phyloP scores from a whole-genome alignment of 2,797 vertebrate species.

The Erithacus rubecula region DNA sequence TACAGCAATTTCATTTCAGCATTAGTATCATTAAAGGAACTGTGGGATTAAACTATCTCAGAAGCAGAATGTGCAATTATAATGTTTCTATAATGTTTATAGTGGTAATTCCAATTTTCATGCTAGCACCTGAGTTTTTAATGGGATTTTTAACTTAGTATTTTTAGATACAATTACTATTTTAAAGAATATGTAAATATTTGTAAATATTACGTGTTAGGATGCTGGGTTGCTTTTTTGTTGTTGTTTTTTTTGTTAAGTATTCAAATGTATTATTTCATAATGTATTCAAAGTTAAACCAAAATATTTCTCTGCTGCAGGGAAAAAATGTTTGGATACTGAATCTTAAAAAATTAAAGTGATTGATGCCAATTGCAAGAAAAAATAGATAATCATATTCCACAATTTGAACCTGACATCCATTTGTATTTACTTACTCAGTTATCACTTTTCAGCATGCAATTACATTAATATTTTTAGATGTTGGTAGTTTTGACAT shows the following conservation, averaged over 20 bases:
- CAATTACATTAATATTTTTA: constrained; percentile 13
- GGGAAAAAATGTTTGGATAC: neutral
- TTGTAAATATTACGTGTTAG: neutral
- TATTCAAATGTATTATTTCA: neutral
- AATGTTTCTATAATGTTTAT: neutral
- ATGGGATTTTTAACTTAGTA: neutral
- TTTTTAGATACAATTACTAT: neutral
- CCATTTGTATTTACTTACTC: neutral
- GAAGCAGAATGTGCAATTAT: neutral
- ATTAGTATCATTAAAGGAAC: neutral
- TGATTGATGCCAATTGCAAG: neutral
- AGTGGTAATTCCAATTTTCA: neutral
- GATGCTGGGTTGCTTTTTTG: accelerated
- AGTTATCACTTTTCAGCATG: neutral
- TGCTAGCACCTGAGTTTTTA: neutral
- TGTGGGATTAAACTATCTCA: neutral
- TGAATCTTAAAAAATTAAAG: neutral
- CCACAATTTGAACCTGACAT: neutral
- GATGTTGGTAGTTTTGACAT: neutral
- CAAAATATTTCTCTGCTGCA: neutral
- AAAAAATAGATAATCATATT: neutral
- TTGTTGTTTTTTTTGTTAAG: neutral
- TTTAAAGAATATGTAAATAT: neutral
- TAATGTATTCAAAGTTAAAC: neutral
- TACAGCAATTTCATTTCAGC: constrained; percentile 5